Conservation (phyloP, 2,113 vertebrate species). For the Pyrgilauda ruficollis region DNA sequence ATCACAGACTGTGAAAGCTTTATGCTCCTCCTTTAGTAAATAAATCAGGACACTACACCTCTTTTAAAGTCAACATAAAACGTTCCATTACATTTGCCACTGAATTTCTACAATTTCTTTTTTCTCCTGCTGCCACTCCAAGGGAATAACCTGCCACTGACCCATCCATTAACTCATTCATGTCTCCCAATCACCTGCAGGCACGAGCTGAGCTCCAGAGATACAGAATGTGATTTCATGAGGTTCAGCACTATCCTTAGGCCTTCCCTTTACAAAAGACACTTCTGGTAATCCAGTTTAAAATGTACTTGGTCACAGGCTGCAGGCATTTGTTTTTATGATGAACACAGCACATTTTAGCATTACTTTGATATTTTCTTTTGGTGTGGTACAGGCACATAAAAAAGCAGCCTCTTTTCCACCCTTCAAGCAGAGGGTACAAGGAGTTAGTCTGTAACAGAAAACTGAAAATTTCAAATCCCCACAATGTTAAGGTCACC, state of each 20-base stretch:
- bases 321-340: neutral
- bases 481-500: neutral
- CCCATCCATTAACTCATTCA: neutral
- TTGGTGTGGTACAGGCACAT: neutral
- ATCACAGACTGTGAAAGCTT: neutral
- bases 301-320: neutral
- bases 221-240: neutral
- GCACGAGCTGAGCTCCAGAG: neutral
- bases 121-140: neutral
- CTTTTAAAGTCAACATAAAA: neutral
- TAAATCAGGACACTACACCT: neutral
- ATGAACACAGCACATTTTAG: neutral
- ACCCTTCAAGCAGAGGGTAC: neutral
- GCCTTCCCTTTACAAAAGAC: neutral
- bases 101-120: neutral
- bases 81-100: neutral
- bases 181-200: neutral
- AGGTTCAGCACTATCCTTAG: neutral
- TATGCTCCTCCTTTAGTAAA: neutral
- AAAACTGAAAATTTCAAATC: neutral
- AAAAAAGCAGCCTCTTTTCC: neutral
- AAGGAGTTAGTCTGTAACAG: rapidly evolving
- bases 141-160: neutral
- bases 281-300: neutral
- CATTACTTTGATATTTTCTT: neutral